phyloP scores from a whole-genome alignment of 2,113 vertebrate genomes.

The Siniperca chuatsi region DNA sequence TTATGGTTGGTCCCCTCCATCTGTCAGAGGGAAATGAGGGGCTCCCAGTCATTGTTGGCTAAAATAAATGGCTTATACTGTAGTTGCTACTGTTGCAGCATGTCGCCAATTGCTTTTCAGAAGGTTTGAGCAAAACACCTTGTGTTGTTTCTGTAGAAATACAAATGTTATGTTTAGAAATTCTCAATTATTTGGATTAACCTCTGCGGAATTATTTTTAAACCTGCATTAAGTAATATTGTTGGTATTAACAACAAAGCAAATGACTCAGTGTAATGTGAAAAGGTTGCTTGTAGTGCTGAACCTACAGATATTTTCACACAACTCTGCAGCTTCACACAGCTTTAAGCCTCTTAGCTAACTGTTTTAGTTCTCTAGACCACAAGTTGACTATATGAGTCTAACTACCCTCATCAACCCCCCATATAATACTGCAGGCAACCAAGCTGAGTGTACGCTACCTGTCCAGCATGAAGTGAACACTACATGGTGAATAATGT shows the following conservation, averaged over 20 bases:
- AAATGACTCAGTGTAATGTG: not conserved
- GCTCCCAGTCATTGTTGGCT: slow-evolving; percentile 71
- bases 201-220: not conserved
- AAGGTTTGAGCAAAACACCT: slow-evolving; percentile 16
- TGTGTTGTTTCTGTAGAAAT: slow-evolving; percentile 19
- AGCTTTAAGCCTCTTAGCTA: not conserved
- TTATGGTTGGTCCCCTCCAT: slow-evolving; percentile 77
- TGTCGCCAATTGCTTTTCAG: slow-evolving; percentile 43
- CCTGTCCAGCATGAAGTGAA: not conserved
- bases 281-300: not conserved
- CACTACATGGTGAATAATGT: not conserved
- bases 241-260: not conserved
- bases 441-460: not conserved
- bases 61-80: slow-evolving; percentile 61
- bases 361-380: not conserved
- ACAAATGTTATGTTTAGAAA: not conserved
- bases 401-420: not conserved
- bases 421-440: not conserved
- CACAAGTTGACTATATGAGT: not conserved
- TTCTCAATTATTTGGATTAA: not conserved
- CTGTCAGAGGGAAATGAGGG: slow-evolving; percentile 76
- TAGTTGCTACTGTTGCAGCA: slow-evolving; percentile 47
- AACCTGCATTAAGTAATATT: not conserved
- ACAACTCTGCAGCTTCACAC: not conserved
- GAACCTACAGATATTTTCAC: not conserved